Evolutionary conservation across 2,797 vertebrate species (phyloP), one percentile per base, ranked within the genome.

Genomic region (Poecilia picta): DNA sequence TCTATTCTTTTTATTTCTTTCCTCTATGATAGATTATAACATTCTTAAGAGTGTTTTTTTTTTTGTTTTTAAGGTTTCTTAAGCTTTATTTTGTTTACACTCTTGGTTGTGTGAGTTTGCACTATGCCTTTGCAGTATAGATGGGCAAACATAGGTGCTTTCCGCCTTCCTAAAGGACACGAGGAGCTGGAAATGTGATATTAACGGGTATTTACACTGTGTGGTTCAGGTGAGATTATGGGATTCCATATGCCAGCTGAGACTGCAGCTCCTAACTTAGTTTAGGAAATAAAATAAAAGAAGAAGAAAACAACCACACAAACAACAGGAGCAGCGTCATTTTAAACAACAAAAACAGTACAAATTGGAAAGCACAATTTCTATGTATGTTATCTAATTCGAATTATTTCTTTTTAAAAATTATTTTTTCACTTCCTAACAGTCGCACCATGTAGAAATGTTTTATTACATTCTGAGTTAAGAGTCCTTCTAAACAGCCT

Each of bases 391-490:
- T 15, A 15, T 71, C 16, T 13, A 25, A 68, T 41, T 66, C 7
- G 18, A 75, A 73, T 76, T 16, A 59, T 76, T 72, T 28, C 16
- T 41, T 55, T 73, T 55, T 75, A 57, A 76, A 77, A 83, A 76
- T 3, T 74, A 77, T 82, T 78, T 86, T 74, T 81, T 33, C 33
- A 72, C 49, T 82, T 76, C 49, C 47, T 28, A 8, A 53, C 72
- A n/a, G 81, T 88, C 85, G 79, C 78, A 75, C 74, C 81, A 79
- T 77, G 80, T 55, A 77, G 73, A 83, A 81, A 79, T 83, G 76
- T 85, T 73, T 85, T 78, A 77, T 74, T 73, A 75, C 73, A 47
- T 66, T 55, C 47, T 76, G n/a, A 23, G 36, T 46, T 62, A 49
- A 76, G 77, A 80, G 79, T 79, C 73, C 85, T 55, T 81, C 74